These are phyloP conservation scores for Orientallactaga sibirica DNA, from an alignment of 2,797 vertebrate species.

Conservation along the genomic window DNA sequence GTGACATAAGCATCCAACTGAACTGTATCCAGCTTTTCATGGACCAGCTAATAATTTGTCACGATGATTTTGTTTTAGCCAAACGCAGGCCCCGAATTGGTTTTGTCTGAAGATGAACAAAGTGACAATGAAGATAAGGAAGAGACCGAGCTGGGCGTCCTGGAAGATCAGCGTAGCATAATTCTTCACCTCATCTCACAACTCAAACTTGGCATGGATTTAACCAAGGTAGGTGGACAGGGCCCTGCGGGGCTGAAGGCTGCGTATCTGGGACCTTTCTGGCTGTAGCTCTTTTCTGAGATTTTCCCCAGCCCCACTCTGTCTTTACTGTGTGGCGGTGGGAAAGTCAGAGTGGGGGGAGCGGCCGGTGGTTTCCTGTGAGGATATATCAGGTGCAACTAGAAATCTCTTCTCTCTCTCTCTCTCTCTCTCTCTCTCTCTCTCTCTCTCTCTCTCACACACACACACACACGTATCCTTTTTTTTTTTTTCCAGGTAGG, in stretches of 20 bases:
- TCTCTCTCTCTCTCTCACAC: neutral
- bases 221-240: constrained; percentile 92
- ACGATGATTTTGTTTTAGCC: constrained; percentile 86
- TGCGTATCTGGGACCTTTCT: rapidly evolving
- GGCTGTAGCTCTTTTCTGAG: neutral
- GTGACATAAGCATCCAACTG: neutral
- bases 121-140: constrained; percentile 95
- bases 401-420: neutral
- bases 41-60: constrained; percentile 70
- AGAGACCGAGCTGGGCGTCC: constrained; percentile 94
- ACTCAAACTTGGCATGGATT: constrained; percentile 98
- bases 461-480: too few relatives aligned
- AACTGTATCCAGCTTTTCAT: neutral
- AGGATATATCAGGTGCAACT: rapidly evolving
- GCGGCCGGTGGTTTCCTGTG: rapidly evolving
- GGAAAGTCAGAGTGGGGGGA: neutral
- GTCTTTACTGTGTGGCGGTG: neutral
- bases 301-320: rapidly evolving
- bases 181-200: constrained; percentile 98
- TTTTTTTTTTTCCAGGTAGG: too few relatives aligned
- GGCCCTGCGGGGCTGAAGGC: neutral
- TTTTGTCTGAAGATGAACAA: constrained; percentile 93
- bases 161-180: constrained; percentile 97
- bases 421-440: too few relatives aligned
- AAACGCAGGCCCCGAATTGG: constrained; percentile 89